Percentiles rank a stretch among this genome's conserved stretches.
Evolutionary conservation across 2,113 vertebrate species (phyloP).

Genomic region (Dromiciops gliroides): DNA sequence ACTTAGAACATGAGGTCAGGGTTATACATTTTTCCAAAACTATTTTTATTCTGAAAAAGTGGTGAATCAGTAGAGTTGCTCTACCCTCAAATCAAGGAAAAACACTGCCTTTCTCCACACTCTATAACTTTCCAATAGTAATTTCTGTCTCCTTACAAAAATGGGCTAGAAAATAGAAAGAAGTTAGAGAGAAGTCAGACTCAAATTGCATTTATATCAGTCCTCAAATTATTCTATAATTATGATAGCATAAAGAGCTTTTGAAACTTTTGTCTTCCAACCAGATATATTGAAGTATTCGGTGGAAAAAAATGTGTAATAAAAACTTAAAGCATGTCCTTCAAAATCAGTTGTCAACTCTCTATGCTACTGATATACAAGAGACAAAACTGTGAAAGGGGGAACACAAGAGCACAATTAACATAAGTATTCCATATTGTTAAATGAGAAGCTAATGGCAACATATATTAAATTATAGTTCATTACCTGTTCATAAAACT

Average conservation of each 20-base stretch:
- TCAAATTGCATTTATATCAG: background rate
- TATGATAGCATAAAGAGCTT: background rate
- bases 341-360: background rate
- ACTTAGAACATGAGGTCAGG: background rate
- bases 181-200: background rate
- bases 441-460: background rate
- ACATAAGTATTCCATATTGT: background rate
- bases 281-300: background rate
- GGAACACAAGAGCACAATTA: background rate
- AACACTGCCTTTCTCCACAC: background rate
- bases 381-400: background rate
- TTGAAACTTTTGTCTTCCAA: background rate
- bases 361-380: background rate
- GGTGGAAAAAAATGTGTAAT: background rate
- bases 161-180: background rate
- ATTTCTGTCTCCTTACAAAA: background rate
- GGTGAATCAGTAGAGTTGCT: background rate
- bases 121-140: background rate
- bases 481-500: conserved; percentile 97
- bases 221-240: background rate
- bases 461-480: background rate
- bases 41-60: background rate
- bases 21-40: background rate
- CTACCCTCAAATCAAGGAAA: background rate
- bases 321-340: background rate